Evolutionary conservation across 2,888 invertebrate genomes (phyloP), one percentile per base, ranked within the genome.

Genomic region (Cheilosia urbana): DNA sequence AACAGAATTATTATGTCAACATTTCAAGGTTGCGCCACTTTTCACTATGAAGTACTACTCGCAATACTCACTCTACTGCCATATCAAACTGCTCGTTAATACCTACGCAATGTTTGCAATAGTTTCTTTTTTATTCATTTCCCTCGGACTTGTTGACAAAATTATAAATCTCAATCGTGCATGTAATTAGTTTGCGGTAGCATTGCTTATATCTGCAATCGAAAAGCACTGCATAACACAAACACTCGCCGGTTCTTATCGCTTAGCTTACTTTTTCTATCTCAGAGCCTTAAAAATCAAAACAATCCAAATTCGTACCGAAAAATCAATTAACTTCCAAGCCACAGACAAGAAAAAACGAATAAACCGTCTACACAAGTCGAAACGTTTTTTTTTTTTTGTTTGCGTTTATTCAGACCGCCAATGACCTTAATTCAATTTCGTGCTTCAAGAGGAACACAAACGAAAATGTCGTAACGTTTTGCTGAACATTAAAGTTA

Each of bases 351-450:
- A 47, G 7, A 47, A 19, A 30, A 47, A 51, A n/a, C 69, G 49
- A 15, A 66, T 55, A 15, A 60, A 68, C 19, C 40, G 53, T 53
- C 60, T 55, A 76, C 75, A 76, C 57, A 69, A 63, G 63, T 51
- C 57, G 68, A 75, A 79, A 62, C 30, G n/a, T 49, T 55, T 55
- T 49, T 55, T 21, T 53, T 42, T 55, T 55, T 49, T 55, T 21
- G 45, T 42, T 24, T 51, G 24, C 37, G 49, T 60, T 13, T n/a
- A 40, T 37, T 40, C 53, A 30, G 30, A 47, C 60, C 79, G 69
- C 63, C 79, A 84, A 79, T 84, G 83, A 84, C 83, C 83, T 84
- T 79, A 84, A 79, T 84, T 73, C 79, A 45, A 84, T 69, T 65
- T 79, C 24, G 69, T 65, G 79, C 79, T 69, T 49, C 79, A n/a